Evolutionary conservation across 1,140 invertebrate species (phyloP).

Genomic region (Wasmannia auropunctata): DNA sequence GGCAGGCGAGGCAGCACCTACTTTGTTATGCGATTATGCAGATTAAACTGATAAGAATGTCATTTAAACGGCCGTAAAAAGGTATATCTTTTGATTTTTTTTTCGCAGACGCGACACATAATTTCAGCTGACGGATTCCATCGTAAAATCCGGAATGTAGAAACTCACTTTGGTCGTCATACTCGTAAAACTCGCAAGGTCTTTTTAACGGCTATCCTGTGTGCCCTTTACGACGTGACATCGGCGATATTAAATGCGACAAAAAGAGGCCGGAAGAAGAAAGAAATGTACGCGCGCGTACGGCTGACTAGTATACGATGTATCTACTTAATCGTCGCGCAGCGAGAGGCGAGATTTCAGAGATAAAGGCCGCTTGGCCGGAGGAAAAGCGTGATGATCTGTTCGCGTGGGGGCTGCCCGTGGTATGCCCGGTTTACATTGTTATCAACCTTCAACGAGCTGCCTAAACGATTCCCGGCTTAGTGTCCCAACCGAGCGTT

Average conservation of each 20-base stretch:
- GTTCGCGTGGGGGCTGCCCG: background rate
- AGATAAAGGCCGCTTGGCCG: background rate
- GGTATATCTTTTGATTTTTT: conserved; percentile 14
- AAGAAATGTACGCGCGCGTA: background rate
- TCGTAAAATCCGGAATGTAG: conserved; percentile 34
- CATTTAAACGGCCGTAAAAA: conserved; percentile 35
- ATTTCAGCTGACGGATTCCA: conserved; percentile 40
- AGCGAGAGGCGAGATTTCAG: background rate
- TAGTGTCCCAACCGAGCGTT: conserved; percentile 62
- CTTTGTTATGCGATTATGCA: conserved; percentile 55
- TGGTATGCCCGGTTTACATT: background rate
- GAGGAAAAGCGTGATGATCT: background rate
- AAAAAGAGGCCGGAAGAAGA: background rate
- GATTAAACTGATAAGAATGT: conserved; percentile 60
- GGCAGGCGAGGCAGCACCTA: conserved; percentile 10
- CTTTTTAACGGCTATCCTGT: conserved; percentile 2
- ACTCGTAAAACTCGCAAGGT: conserved; percentile 44
- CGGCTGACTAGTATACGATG: background rate
- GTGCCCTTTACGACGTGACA: conserved; percentile 31
- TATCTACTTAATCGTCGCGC: conserved; percentile 5
- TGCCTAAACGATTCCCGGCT: conserved; percentile 67
- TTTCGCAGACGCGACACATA: conserved; percentile 1
- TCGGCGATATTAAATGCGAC: conserved; percentile 33
- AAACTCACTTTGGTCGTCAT: conserved; percentile 28
- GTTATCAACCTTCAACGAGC: conserved; percentile 59